Base-by-base conservation (phyloP, 2,888 invertebrate species). In the Thelaira solivaga region DNA sequence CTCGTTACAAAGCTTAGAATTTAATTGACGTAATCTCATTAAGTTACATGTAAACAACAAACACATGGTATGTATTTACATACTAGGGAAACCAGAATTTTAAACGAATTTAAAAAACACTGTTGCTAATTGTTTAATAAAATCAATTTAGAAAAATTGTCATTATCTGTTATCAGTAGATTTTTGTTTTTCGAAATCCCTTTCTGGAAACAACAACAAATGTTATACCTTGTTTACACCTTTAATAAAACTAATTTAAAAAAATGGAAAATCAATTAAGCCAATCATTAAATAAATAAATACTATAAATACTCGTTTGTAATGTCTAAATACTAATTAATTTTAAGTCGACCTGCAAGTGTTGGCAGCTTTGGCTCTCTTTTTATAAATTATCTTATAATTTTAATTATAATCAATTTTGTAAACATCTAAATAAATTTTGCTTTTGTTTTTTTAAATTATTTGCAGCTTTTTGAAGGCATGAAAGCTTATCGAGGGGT, bases 401-500 rank as follows among this genome's bases (percentile, higher is more conserved):
- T n/a, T n/a, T n/a, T n/a, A n/a, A n/a, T n/a, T n/a, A n/a, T n/a
- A n/a, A n/a, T n/a, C n/a, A n/a, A n/a, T n/a, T n/a, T n/a, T n/a
- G n/a, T n/a, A n/a, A n/a, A n/a, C n/a, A 4, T 47, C 16, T 47
- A 59, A 72, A 39, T 61, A 53, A 43, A 41, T 6, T 5, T 1
- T 16, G 5, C 4, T 20, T 10, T 20, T 20, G 10, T 43, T 18
- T 11, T 2, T 11, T 4, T 43, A 22, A 43, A 53, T 29, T 68
- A 59, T 82, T 83, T 24, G 16, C 90, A 99, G 97, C 90, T 98
- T 80, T 99, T 99, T 88, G 99, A 99, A 92, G 99, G 99, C 64
- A 92, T 98, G 93, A 99, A 99, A 90, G 98, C 98, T 0, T 99
- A 96, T 90, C 92, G 97, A 82, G 97, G 98, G 7, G 92, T 93